phyloP scores from a whole-genome alignment of 2,888 invertebrate species.

The Trichacis sp. region DNA sequence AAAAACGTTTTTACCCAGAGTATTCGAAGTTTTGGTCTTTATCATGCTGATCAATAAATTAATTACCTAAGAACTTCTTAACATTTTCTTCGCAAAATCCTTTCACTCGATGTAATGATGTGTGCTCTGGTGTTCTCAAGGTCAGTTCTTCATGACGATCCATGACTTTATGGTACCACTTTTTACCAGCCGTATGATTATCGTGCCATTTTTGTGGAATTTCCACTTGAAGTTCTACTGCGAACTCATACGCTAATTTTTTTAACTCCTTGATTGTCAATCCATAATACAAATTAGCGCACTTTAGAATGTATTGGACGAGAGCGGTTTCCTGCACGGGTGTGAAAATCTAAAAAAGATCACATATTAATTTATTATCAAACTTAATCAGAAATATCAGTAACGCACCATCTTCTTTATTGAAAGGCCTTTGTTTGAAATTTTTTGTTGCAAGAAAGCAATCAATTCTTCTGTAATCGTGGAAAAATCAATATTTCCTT shows the following conservation, averaged over 20 bases:
- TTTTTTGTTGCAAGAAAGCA: background rate
- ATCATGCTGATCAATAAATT: too few relatives aligned
- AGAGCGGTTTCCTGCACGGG: slow-evolving; percentile 6
- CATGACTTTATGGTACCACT: slow-evolving; percentile 37
- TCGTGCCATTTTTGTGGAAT: slow-evolving; percentile 25
- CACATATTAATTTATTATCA: slow-evolving; percentile 6
- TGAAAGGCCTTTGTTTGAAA: slow-evolving; percentile 8
- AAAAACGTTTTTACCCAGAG: too few relatives aligned
- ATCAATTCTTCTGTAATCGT: slow-evolving; percentile 3
- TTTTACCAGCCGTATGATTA: slow-evolving; percentile 26
- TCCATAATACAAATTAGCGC: slow-evolving; percentile 4
- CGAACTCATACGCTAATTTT: slow-evolving; percentile 27
- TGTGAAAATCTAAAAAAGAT: slow-evolving; percentile 5
- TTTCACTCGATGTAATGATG: slow-evolving; percentile 36
- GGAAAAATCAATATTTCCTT: slow-evolving; percentile 9
- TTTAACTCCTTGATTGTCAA: slow-evolving; percentile 6
- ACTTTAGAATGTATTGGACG: slow-evolving; percentile 5
- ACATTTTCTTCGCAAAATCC: slow-evolving; percentile 31
- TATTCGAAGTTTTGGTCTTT: too few relatives aligned
- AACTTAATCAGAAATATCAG: background rate
- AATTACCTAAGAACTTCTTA: slow-evolving; percentile 23
- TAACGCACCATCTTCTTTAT: slow-evolving; percentile 4
- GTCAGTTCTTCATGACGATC: slow-evolving; percentile 20
- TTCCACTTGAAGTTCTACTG: slow-evolving; percentile 25
- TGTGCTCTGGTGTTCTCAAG: slow-evolving; percentile 30